Evolutionary conservation across 2,888 invertebrate species (phyloP).

Genomic region (Alloscopus bannaensis): DNA sequence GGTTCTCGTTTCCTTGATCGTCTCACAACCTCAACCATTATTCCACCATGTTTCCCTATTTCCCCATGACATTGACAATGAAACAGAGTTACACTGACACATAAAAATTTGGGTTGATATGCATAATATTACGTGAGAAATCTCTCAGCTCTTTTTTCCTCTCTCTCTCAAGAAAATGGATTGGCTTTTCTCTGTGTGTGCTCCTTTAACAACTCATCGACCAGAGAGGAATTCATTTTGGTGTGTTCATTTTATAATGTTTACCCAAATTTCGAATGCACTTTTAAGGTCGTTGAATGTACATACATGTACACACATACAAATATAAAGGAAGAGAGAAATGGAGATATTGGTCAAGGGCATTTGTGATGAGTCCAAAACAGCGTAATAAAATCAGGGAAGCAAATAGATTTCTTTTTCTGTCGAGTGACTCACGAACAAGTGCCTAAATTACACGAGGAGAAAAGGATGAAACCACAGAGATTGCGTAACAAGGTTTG

Average conservation of each 20-base stretch:
- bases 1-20: constrained; percentile 2
- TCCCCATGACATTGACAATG: constrained; percentile 59
- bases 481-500: background rate
- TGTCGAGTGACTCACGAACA: background rate
- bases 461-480: background rate
- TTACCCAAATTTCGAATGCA: background rate
- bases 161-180: constrained; percentile 20
- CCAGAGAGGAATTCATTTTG: too few relatives aligned
- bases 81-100: constrained; percentile 30
- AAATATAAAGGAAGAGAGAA: constrained; percentile 13
- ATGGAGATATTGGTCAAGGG: constrained; percentile 51
- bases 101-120: constrained; percentile 14
- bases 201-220: too few relatives aligned
- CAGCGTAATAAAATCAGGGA: constrained; percentile 31
- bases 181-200: background rate
- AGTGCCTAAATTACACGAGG: background rate
- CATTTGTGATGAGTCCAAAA: constrained; percentile 32
- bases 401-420: background rate
- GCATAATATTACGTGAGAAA: constrained; percentile 16
- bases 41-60: background rate
- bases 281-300: background rate
- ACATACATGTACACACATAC: background rate
- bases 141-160: background rate
- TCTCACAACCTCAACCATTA: too few relatives aligned
- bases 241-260: too few relatives aligned